Evolutionary conservation across 1,140 invertebrate species (phyloP), one percentile per base, ranked within the genome.

Genomic region (Stegodyphus mimosarum): DNA sequence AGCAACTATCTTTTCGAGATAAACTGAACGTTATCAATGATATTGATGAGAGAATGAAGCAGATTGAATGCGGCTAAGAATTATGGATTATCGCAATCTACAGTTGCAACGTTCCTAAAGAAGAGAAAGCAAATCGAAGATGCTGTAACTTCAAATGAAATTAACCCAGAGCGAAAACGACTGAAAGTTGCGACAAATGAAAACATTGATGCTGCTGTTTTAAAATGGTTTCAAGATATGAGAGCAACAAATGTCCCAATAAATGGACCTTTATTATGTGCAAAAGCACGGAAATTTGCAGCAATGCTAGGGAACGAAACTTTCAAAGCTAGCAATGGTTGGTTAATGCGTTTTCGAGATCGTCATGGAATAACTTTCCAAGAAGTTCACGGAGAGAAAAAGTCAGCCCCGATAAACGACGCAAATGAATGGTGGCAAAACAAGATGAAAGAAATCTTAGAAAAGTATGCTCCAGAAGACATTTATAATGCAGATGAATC

Each of bases 351-450:
- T 67, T 67, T 67, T 67, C 66, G n/a, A 18, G 66, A 67, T 67
- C 66, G 66, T 17, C 66, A 67, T 67, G n/a, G 66, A 67, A 67
- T 67, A 67, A 67, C 66, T 67, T 67, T 67, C 66, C 66, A 67
- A 18, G 66, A 67, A 67, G 66, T 67, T 67, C 66, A 67, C 66
- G 66, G 66, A 67, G 66, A 67, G 66, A 67, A 67, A 67, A 67
- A 67, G 17, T 67, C 66, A 17, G 66, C 66, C 17, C 66, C 66
- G n/a, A 67, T 67, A 17, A 67, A 67, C 33, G 33, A 33, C 33
- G 33, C 33, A 33, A 33, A 33, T 33, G 33, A 33, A 33, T 33
- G 33, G 33, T 3, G 33, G 33, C 33, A 33, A 33, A 33, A 33
- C 33, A 33, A 33, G 33, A 33, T 33, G 33, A 33, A 33, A 33